Evolutionary conservation across 2,888 invertebrate species (phyloP), one percentile per base, ranked within the genome.

Genomic region (Xylophagus ater): DNA sequence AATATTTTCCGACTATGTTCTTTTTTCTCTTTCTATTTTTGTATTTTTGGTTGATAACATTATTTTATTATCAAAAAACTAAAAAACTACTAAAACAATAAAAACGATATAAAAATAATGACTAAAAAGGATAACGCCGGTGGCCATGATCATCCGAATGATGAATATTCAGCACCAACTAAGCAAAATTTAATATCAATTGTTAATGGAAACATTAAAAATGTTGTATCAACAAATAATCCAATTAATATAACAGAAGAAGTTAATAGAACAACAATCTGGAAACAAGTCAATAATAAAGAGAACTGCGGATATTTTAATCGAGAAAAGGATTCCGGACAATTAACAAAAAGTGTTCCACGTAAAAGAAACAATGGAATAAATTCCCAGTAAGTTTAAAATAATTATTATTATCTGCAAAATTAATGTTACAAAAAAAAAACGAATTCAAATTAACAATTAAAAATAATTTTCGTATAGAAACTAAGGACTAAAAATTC

Each of bases 191-290:
- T 93, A 40, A 88, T 89, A 51, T 83, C 87, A 2, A 67, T 92
- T 51, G 81, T 85, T 37, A 87, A 88, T 60, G 89, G 89, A 36
- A 87, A 88, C 60, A 80, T 89, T 40, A 83, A 89, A 78, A 87
- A 87, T 58, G 87, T 89, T 49, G 88, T 87, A 2, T 64, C 86
- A 47, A 73, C 82, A 23, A n/a, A n/a, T n/a, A 32, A 32, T 15
- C 80, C 84, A 23, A 85, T 90, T 51, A 90, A 89, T 60, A 86
- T 93, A 57, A 82, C 89, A 5, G 92, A 94, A 60, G 94, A 94
- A 64, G 85, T 94, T 40, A 84, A 90, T 58, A 87, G 87, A 62
- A 84, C 86, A 19, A 85, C 89, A 21, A 84, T 94, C 55, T 96
- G 94, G 94, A 86, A 88, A 56, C 86, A 88, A 65, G 82, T 88